Conservation (phyloP, 2,888 invertebrate genomes). For the Papilio gigon region DNA sequence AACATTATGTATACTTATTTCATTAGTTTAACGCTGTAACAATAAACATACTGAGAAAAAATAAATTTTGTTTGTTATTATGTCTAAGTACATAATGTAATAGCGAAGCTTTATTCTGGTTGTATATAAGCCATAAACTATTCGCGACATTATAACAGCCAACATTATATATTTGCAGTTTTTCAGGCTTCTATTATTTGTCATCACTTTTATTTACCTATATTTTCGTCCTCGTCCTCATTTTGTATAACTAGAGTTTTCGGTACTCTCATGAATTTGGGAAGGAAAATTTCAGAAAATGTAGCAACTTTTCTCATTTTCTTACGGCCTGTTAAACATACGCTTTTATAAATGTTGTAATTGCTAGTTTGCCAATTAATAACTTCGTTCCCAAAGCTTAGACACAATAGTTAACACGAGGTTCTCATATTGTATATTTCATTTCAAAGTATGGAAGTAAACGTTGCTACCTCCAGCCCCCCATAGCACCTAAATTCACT, state of each 20-base stretch:
- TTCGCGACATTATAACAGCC: background rate
- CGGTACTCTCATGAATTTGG: background rate
- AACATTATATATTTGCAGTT: background rate
- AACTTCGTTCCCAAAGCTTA: background rate
- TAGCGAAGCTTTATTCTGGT: background rate
- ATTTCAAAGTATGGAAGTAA: no score
- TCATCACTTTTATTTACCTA: conserved; percentile 2
- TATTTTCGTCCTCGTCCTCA: background rate
- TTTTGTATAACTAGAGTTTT: background rate
- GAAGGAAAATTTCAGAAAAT: background rate
- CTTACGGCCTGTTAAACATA: conserved; percentile 25
- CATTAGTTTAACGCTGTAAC: no score
- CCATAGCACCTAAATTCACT: no score
- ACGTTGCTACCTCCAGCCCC: no score
- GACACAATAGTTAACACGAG: background rate
- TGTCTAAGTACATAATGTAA: background rate
- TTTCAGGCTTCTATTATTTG: background rate
- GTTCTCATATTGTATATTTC: no score
- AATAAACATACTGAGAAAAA: background rate
- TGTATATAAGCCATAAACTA: background rate
- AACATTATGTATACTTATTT: background rate
- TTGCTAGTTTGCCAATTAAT: conserved; percentile 28
- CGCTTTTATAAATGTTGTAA: conserved; percentile 18
- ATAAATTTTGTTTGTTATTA: background rate
- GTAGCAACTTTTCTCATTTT: background rate